Base-by-base conservation (phyloP, 2,113 vertebrate species). In the Lamprotornis superbus region DNA sequence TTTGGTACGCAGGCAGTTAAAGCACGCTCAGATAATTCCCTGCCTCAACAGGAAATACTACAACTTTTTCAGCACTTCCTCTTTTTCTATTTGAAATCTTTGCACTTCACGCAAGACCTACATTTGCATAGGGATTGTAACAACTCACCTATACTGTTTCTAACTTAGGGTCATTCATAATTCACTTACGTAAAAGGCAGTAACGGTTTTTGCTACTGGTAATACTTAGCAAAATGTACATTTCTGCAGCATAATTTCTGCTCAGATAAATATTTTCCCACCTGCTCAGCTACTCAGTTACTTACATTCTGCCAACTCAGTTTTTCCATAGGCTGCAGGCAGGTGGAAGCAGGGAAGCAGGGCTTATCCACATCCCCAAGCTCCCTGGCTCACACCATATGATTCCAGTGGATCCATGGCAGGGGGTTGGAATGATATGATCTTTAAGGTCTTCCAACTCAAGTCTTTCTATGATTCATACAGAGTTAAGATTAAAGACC, bases 131-230 rank as follows among this genome's bases (percentile, higher is more conserved):
- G 0, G 3, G n/a, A 24, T 78, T 0, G 15, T 78, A 81, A 70
- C 60, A 81, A 25, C 24, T 90, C 63, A 39, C 44, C 31, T 23
- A 12, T 42, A 12, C 37, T 1, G 12, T 44, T 94, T 65, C 92
- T 91, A 91, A 94, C 71, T 90, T 90, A 71, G 67, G 85, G 40
- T 64, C 93, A 96, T 95, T 95, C 90, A 81, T 59, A 83, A 75
- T 49, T 87, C 73, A 24, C 61, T 94, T 37, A 89, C 0, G 1
- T 46, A 71, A 88, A 88, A 70, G 9, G 9, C 79, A 87, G 0
- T 18, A 77, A 92, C 1, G 0, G 21, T 49, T 93, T 70, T 68
- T 89, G 37, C 44, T 60, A 3, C 44, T 14, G 19, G 35, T 6
- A 83, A 52, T 75, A 81, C 86, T 55, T 69, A 85, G 35, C 44